A percentile compares a stretch with the other conserved stretches of the same genome.
Conservation (phyloP, 2,888 invertebrate species). For the Ormyrus thymus region DNA sequence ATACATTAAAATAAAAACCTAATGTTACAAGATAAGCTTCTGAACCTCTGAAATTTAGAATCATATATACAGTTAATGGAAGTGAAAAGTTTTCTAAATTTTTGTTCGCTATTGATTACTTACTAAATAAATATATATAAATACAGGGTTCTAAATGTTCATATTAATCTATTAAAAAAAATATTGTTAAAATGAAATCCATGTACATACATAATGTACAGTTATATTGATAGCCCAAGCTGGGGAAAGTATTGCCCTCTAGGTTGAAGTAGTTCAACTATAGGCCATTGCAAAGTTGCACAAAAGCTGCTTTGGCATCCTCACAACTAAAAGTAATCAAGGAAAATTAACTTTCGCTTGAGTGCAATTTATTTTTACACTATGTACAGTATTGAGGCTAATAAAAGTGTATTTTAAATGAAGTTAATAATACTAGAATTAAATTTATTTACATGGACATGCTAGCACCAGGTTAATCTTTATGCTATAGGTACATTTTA, state of each 20-base stretch:
- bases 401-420: slow-evolving; percentile 20
- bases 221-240: slow-evolving; percentile 35
- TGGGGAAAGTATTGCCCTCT: slow-evolving; percentile 55
- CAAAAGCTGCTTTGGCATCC: slow-evolving; percentile 45
- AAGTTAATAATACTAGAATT: not conserved
- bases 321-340: slow-evolving; percentile 31
- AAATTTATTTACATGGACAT: slow-evolving; percentile 1
- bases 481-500: slow-evolving; percentile 41
- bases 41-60: not conserved
- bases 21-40: not conserved
- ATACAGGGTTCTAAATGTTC: not conserved
- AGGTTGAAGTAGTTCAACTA: slow-evolving; percentile 55
- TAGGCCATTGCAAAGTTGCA: slow-evolving; percentile 44
- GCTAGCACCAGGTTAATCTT: slow-evolving; percentile 55
- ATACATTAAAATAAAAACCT: not conserved
- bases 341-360: slow-evolving; percentile 26
- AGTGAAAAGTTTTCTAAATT: not conserved
- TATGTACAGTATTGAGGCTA: not conserved
- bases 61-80: not conserved
- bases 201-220: slow-evolving; percentile 36
- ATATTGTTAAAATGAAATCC: slow-evolving; percentile 41
- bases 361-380: slow-evolving; percentile 19
- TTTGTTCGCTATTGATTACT: not conserved
- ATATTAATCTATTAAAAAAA: not conserved
- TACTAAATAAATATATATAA: not conserved